Percentiles rank a stretch among this genome's conserved stretches.
Evolutionary conservation across 2,797 vertebrate species (phyloP).

Genomic region (Chloroceryle inda): DNA sequence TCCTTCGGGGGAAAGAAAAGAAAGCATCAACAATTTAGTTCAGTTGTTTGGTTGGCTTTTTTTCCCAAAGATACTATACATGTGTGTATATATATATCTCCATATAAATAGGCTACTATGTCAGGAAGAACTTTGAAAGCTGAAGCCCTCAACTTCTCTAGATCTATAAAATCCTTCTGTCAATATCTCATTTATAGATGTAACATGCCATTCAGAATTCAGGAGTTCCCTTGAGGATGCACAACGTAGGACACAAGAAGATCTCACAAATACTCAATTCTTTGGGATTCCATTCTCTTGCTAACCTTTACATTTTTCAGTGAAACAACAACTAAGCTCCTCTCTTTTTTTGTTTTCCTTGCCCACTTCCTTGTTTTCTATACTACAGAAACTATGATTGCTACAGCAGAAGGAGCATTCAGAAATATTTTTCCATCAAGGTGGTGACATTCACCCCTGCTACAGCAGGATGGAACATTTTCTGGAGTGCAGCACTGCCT

Average conservation of each 20-base stretch:
- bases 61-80: not conserved
- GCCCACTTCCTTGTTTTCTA: not conserved
- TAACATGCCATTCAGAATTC: not conserved
- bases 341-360: not conserved
- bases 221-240: not conserved
- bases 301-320: not conserved
- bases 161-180: not conserved
- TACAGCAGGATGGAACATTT: not conserved
- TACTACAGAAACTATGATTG: not conserved
- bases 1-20: slow-evolving; percentile 77
- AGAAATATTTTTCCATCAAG: not conserved
- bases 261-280: not conserved
- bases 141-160: not conserved
- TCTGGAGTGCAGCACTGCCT: fast-evolving
- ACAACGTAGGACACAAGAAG: fast-evolving
- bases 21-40: not conserved
- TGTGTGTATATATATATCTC: not conserved
- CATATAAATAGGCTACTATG: not conserved
- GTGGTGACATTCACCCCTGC: not conserved
- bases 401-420: not conserved
- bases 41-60: not conserved
- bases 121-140: not conserved
- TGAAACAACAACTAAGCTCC: not conserved
- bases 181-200: not conserved
- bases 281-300: not conserved